Conservation (phyloP, 30 jellyfish, hydroid and myxozoan species). For the Aurelia aurita region DNA sequence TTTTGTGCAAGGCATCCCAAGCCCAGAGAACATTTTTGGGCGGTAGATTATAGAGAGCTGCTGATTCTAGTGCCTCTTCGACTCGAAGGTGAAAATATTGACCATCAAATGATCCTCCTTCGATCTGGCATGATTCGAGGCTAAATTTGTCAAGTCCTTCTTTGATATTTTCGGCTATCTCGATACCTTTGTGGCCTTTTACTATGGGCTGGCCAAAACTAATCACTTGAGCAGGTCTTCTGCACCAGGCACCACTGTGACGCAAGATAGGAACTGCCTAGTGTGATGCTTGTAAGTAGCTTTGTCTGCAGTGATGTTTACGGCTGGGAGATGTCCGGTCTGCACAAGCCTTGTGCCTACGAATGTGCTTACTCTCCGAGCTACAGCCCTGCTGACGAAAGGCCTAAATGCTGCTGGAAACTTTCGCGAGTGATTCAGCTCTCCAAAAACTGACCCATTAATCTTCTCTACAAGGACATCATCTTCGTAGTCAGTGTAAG, state of each 20-base stretch:
- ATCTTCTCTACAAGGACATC: background rate
- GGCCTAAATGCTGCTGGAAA: constrained; percentile 17
- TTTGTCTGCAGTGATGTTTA: too few relatives aligned
- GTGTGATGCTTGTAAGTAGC: too few relatives aligned
- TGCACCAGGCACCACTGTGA: too few relatives aligned
- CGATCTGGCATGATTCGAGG: background rate
- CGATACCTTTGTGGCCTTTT: constrained; percentile 34
- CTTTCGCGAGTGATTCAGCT: background rate
- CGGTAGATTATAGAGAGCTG: too few relatives aligned
- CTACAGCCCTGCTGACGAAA: constrained; percentile 31
- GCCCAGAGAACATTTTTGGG: too few relatives aligned
- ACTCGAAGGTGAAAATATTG: too few relatives aligned
- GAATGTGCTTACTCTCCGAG: too few relatives aligned
- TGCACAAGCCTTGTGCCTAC: constrained; percentile 40
- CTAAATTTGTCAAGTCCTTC: constrained; percentile 6
- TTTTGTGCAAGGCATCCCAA: too few relatives aligned
- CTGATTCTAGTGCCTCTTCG: too few relatives aligned
- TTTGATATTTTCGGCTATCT: constrained; percentile 18
- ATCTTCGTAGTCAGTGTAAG: constrained; percentile 14
- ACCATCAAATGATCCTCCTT: too few relatives aligned
- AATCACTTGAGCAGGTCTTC: constrained; percentile 16
- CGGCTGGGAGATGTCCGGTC: too few relatives aligned
- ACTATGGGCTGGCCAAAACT: constrained; percentile 30
- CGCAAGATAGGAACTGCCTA: too few relatives aligned
- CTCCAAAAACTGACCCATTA: background rate